Evolutionary conservation across 2,797 vertebrate species (phyloP), one percentile per base, ranked within the genome.

Genomic region (Urosaurus nigricauda): DNA sequence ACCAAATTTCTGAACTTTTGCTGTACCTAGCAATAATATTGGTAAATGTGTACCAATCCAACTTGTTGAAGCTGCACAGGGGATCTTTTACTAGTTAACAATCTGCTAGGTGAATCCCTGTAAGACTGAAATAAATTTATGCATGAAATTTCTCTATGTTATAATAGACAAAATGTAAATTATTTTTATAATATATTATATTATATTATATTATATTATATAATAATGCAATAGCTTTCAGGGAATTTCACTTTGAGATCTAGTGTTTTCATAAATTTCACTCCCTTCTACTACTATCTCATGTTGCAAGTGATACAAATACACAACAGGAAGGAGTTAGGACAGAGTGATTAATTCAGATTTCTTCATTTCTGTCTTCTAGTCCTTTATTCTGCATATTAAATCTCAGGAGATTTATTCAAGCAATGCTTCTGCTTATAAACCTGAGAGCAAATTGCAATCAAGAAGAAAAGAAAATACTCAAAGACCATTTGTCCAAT

Each of bases 361-460:
- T 47, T 26, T 37, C 71, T 88, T 14, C 9, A n/a, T 16, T 83
- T 37, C 79, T 26, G 7, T 47, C 12, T 82, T 32, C 29, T 56
- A 83, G 12, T 13, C 17, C 40, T 1, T 63, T 35, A n/a, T 82
- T 60, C 70, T 87, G 70, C 87, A 83, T 83, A 29, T 51, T 74
- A 51, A 65, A 35, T n/a, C 19, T 37, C 32, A 40, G 35, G 71
- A n/a, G 3, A 75, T 75, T 43, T 65, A 75, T 75, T 83, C 58
- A 77, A 58, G 8, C 19, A 29, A 35, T n/a, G n/a, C 40, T 82
- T 53, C 37, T 75, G 47, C 83, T 83, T 88, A 29, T 77, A 88
- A 88, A 51, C n/a, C 16, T 12, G 32, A 37, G 71, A n/a, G 43
- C 71, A 58, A 75, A 73, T 29, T 83, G 40, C 71, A 83, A 71